Evolutionary conservation across 2,113 vertebrate genomes (phyloP).

Genomic region (Antigone vipio): DNA sequence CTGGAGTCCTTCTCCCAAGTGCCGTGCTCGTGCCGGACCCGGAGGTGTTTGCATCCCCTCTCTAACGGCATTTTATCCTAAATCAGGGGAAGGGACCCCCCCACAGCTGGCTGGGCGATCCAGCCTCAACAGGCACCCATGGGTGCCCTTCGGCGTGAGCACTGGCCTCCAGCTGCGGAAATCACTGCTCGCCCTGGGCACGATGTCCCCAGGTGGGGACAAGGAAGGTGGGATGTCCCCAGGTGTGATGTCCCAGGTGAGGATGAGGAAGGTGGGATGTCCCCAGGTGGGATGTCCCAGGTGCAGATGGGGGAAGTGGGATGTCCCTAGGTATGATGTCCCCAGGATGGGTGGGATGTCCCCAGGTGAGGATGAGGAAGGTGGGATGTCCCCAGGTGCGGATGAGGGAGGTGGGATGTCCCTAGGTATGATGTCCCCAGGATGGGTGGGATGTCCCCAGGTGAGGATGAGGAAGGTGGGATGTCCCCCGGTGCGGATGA

Average conservation of each 20-base stretch:
- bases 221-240: background rate
- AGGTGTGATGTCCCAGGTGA: too few species aligned
- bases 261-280: background rate
- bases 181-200: background rate
- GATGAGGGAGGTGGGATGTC: background rate
- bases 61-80: background rate
- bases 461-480: background rate
- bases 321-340: background rate
- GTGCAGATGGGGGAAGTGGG: background rate
- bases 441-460: too few species aligned
- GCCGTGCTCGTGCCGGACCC: accelerated
- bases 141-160: background rate
- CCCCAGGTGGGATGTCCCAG: background rate
- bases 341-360: too few species aligned
- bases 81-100: background rate
- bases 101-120: accelerated
- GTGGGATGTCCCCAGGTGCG: background rate
- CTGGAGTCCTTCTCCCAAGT: accelerated
- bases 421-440: too few species aligned
- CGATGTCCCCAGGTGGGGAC: background rate
- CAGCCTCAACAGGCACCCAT: background rate
- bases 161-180: accelerated
- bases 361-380: background rate
- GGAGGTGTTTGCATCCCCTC: background rate
- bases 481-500: background rate